phyloP scores from a whole-genome alignment of 2,888 invertebrate genomes.

The Aleiodes alternator region DNA sequence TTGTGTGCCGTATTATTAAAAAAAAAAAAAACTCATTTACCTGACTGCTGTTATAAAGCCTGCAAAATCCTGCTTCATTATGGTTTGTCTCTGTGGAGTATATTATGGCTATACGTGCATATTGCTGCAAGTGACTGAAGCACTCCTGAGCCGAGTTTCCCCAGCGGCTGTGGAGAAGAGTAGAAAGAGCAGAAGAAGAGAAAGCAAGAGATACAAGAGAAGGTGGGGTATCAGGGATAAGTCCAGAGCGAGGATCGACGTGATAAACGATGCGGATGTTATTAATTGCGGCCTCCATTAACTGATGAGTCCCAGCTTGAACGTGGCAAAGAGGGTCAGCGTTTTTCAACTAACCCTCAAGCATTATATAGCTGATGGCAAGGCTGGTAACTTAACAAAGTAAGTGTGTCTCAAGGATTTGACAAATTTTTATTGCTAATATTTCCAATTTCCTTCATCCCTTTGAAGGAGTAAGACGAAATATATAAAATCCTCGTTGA shows the following conservation, averaged over 20 bases:
- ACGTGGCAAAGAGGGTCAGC: neutral
- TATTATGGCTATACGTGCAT: conserved; percentile 12
- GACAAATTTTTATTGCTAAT: conserved; percentile 25
- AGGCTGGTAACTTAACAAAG: too few species aligned
- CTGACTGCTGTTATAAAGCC: neutral
- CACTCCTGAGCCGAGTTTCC: neutral
- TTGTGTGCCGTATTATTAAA: neutral
- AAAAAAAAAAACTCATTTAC: neutral
- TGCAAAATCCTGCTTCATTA: conserved; percentile 34
- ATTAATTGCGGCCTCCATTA: conserved; percentile 69
- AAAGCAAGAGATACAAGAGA: neutral
- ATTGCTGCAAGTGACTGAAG: conserved; percentile 22
- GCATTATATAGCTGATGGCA: neutral
- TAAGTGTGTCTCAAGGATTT: neutral
- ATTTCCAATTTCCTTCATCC: conserved; percentile 1
- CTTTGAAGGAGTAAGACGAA: neutral
- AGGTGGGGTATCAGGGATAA: too few species aligned
- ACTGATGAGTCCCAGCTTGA: conserved; percentile 61
- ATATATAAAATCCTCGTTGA: neutral
- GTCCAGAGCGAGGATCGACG: conserved; percentile 59
- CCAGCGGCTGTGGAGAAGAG: neutral
- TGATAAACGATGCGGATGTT: conserved; percentile 68
- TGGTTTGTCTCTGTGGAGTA: conserved; percentile 21
- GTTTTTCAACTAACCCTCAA: neutral
- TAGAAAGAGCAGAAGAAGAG: neutral